Evolutionary conservation across 1,140 invertebrate genomes (phyloP), one percentile per base, ranked within the genome.

Genomic region (Laodelphax striatellus): DNA sequence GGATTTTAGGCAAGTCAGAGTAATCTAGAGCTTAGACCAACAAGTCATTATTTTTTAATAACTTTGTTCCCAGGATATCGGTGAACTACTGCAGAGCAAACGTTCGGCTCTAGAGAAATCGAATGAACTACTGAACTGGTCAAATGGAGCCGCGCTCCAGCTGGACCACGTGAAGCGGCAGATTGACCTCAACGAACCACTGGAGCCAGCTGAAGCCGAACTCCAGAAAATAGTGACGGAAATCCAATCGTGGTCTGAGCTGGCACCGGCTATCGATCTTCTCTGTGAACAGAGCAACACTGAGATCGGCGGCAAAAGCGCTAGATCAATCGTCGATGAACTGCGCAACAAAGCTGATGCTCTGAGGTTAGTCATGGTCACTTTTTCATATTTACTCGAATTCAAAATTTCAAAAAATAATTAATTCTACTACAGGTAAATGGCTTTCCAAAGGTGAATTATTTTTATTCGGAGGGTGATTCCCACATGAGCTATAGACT

Each of bases 121-220:
- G 88, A 80, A 80, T 1, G 87, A 92, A 64, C 77, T 94, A 24
- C 69, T 90, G 14, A 85, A 83, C 60, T 92, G 88, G 86, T 82
- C 87, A 63, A 80, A 85, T 62, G 88, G 92, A 62, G 82, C 85
- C n/a, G 82, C 81, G 60, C 86, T 87, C 65, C 87, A 90, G 67
- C 69, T 95, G 54, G 81, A 82, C 59, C 86, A 93, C 64, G 79
- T 88, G 42, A 84, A 90, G 67, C 88, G 89, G 66, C 85, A 90
- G 72, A 72, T 90, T 11, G 84, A 88, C 54, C 82, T 86, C 11
- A 81, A 79, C 1, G 90, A 86, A 73, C 81, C 79, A 50, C 76
- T 89, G 16, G 78, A 82, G 60, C 73, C 79, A 63, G 75, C 87
- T 16, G 79, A 83, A 16, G 74, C 78, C 60, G 88, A 92, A 70